Conservation (phyloP, 2,888 invertebrate species). For the Campopleginae sp. region DNA sequence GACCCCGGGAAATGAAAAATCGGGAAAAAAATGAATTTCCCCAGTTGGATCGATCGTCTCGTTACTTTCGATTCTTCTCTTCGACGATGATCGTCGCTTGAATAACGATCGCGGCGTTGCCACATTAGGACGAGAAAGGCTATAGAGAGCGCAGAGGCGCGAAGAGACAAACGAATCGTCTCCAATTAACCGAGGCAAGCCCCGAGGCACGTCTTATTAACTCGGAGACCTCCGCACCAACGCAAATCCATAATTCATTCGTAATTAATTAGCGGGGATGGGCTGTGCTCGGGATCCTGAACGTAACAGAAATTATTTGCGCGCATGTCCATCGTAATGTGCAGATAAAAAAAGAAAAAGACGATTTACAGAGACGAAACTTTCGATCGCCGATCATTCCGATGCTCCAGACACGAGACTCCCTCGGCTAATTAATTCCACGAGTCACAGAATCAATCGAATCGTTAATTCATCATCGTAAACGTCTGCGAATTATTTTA, state of each 20-base stretch:
- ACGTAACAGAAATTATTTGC: slow-evolving; percentile 38
- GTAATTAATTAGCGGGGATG: slow-evolving; percentile 77
- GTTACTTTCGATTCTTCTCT: background rate
- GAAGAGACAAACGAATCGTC: slow-evolving; percentile 67
- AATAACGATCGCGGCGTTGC: background rate
- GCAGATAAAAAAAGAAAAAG: background rate
- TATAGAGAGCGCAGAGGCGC: background rate
- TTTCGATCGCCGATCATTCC: background rate
- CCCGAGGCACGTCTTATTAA: slow-evolving; percentile 24
- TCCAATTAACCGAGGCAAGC: slow-evolving; percentile 75
- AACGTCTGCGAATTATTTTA: slow-evolving; percentile 1
- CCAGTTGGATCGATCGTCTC: background rate
- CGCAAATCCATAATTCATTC: slow-evolving; percentile 79
- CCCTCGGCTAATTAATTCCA: background rate
- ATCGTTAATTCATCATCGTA: background rate
- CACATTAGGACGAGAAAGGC: slow-evolving; percentile 40
- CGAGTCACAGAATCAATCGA: background rate
- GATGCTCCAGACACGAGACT: background rate
- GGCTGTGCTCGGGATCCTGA: slow-evolving; percentile 41
- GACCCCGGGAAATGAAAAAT: background rate
- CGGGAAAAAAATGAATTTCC: background rate
- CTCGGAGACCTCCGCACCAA: slow-evolving; percentile 35
- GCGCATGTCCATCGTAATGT: slow-evolving; percentile 6
- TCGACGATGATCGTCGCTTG: background rate
- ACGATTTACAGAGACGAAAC: background rate